Conservation (phyloP, 2,113 vertebrate species). For the Rhinichthys klamathensis region DNA sequence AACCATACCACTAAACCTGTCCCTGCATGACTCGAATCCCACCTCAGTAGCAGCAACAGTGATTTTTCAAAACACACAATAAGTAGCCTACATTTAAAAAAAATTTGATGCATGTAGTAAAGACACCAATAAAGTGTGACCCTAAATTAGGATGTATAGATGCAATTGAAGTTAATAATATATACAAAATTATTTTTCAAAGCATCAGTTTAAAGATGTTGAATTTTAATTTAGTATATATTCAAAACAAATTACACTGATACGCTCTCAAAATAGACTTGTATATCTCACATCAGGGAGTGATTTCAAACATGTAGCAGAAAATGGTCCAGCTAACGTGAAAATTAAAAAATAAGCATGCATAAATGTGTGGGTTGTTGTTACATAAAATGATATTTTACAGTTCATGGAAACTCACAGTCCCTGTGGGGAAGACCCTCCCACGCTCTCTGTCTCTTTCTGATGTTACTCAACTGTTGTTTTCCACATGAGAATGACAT, state of each 20-base stretch:
- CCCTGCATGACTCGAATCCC: too few species aligned
- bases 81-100: too few species aligned
- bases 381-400: background rate
- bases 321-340: too few species aligned
- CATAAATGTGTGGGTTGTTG: background rate
- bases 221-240: background rate
- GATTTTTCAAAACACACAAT: too few species aligned
- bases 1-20: too few species aligned
- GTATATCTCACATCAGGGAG: background rate
- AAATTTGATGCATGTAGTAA: too few species aligned
- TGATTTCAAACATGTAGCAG: background rate
- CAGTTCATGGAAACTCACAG: background rate
- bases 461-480: constrained; percentile 21
- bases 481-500: constrained; percentile 18
- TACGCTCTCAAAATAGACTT: background rate
- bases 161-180: background rate
- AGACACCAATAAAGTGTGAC: background rate
- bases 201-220: background rate
- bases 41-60: too few species aligned
- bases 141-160: background rate
- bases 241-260: background rate
- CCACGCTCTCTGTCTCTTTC: background rate
- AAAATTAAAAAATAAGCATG: background rate
- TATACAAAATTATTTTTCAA: background rate
- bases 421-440: constrained; percentile 29